Evolutionary conservation across 2,888 invertebrate species (phyloP).

Genomic region (Pyrocoelia pectoralis): DNA sequence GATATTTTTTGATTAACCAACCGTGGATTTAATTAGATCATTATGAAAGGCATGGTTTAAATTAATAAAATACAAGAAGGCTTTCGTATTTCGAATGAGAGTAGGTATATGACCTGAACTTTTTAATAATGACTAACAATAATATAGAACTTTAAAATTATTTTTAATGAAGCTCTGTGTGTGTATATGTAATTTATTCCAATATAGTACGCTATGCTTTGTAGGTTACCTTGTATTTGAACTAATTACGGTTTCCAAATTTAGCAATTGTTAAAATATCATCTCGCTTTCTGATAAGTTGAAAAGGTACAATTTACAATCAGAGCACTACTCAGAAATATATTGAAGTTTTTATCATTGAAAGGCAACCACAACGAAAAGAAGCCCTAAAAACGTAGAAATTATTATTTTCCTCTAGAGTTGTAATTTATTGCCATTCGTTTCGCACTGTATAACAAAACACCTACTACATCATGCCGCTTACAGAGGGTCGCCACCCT

Average conservation of each 20-base stretch:
- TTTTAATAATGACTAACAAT: background rate
- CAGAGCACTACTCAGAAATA: constrained; percentile 4
- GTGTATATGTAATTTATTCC: background rate
- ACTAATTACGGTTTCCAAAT: too few species aligned
- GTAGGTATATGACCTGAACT: background rate
- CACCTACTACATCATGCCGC: constrained; percentile 35
- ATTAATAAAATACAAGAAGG: constrained; percentile 4
- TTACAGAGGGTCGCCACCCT: constrained; percentile 35
- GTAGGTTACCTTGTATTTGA: too few species aligned
- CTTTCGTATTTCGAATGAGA: background rate
- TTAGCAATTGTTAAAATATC: too few species aligned
- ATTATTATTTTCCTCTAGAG: constrained; percentile 28
- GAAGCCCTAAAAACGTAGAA: constrained; percentile 23
- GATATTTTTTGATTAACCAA: constrained; percentile 25
- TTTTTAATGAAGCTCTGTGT: background rate
- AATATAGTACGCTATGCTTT: too few species aligned
- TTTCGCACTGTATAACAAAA: constrained; percentile 38
- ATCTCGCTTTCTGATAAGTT: too few species aligned
- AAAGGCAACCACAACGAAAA: constrained; percentile 15
- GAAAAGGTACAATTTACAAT: background rate
- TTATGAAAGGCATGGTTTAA: constrained; percentile 12
- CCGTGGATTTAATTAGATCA: constrained; percentile 21
- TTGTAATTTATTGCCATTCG: constrained; percentile 35
- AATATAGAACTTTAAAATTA: background rate
- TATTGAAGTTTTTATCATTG: constrained; percentile 16